Base-by-base conservation (phyloP, 2,888 invertebrate species). In the Apodemia hepburni region DNA sequence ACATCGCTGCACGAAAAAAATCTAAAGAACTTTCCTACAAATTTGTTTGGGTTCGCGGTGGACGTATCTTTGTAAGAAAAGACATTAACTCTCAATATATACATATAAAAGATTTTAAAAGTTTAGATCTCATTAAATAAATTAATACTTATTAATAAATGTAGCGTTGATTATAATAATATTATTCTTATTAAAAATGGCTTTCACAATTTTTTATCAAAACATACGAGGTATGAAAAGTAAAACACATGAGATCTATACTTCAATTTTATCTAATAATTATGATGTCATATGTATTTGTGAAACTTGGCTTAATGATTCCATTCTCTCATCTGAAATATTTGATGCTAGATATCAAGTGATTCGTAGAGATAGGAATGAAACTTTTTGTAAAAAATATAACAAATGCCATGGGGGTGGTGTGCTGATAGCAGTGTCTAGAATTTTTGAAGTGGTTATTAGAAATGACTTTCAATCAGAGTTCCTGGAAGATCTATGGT, bases 401-500 rank as follows among this genome's bases (percentile, higher is more conserved):
- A 17, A 6, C 4, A 47, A 47, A 47, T n/a, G 17, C n/a, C 17
- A 47, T 47, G 47, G 47, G n/a, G 47, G 47, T 47, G 47, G 47
- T 47, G 47, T 47, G 17, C 47, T 47, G 5, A 47, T 47, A 7
- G 47, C 47, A 6, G n/a, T 47, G 47, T 47, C 47, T 47, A 47
- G 8, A 8, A 47, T 6, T 17, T 47, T 47, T 47, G 8, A 47
- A 3, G 47, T 47, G 6, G 47, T n/a, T 58, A n/a, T 47, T 15
- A 33, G n/a, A 47, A n/a, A 62, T 29, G 47, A 62, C 18, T 62
- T 35, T 47, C 42, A 58, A n/a, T 59, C 62, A 11, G 15, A 49
- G 18, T 35, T 58, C 15, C 18, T 62, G n/a, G 61, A 62, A 33
- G 49, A 58, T 49, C 58, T 62, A 18, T 62, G 62, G 62, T 15